phyloP scores from a whole-genome alignment of 2,888 invertebrate genomes.

The Eupsilia transversa region DNA sequence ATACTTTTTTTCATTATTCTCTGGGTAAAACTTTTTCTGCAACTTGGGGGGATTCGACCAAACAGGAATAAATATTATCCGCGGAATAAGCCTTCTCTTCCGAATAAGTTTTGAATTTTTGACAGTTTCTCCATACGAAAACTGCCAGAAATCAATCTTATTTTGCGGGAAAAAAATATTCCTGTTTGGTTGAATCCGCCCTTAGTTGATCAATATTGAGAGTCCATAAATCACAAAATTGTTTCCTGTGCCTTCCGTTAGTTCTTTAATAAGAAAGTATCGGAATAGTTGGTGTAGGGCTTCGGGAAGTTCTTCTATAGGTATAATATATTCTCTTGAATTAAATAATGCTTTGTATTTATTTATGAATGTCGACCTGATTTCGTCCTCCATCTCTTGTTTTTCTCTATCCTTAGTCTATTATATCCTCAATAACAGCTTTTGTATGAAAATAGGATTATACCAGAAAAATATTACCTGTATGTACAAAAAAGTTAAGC shows the following conservation, averaged over 20 bases:
- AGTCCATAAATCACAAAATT: not conserved
- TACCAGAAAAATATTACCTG: not conserved
- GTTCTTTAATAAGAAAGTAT: not conserved
- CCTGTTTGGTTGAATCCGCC: no score
- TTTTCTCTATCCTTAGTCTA: not conserved
- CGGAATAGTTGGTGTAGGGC: no score
- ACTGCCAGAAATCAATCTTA: no score
- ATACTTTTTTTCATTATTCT: not conserved
- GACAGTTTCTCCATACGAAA: no score
- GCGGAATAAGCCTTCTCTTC: no score
- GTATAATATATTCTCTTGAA: not conserved
- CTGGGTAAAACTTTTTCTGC: not conserved
- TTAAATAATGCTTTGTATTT: not conserved
- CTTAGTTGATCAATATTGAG: not conserved
- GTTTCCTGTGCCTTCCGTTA: not conserved
- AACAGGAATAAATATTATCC: no score
- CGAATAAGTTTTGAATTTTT: no score
- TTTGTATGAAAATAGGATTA: conserved; percentile 1
- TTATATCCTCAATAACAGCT: not conserved
- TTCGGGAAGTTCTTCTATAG: not conserved
- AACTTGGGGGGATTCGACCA: no score
- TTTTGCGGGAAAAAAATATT: no score
- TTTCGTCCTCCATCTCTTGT: not conserved
- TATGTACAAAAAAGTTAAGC: not conserved
- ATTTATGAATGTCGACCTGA: not conserved